Percentiles rank a stretch among this genome's conserved stretches.
Conservation (phyloP, 2,113 vertebrate species). For the Eubucco bourcierii region DNA sequence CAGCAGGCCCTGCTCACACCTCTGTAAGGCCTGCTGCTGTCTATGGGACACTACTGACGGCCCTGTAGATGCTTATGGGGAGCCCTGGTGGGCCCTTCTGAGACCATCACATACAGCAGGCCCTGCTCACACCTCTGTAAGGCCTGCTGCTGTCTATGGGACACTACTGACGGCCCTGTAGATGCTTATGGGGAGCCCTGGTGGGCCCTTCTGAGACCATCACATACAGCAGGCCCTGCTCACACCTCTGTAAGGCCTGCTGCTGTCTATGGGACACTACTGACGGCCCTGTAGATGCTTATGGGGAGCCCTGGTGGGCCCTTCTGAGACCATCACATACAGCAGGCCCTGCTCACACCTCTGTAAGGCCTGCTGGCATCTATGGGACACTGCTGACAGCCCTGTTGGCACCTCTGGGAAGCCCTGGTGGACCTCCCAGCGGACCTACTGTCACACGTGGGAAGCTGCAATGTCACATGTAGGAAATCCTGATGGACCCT, state of each 20-base stretch:
- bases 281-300: background rate
- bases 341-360: accelerated
- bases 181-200: background rate
- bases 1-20: accelerated
- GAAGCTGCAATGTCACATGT: background rate
- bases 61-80: background rate
- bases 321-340: background rate
- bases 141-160: no score
- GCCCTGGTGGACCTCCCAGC: background rate
- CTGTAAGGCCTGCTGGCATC: no score
- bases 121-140: accelerated
- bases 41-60: no score
- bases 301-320: background rate
- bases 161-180: no score
- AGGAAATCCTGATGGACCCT: no score
- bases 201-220: background rate
- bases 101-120: background rate
- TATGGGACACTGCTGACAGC: no score
- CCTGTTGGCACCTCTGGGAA: background rate
- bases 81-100: background rate
- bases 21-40: no score
- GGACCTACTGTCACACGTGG: background rate
- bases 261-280: no score
- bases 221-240: background rate
- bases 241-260: no score